Base-by-base conservation (phyloP, 2,888 invertebrate species). In the Papilio demoleus region DNA sequence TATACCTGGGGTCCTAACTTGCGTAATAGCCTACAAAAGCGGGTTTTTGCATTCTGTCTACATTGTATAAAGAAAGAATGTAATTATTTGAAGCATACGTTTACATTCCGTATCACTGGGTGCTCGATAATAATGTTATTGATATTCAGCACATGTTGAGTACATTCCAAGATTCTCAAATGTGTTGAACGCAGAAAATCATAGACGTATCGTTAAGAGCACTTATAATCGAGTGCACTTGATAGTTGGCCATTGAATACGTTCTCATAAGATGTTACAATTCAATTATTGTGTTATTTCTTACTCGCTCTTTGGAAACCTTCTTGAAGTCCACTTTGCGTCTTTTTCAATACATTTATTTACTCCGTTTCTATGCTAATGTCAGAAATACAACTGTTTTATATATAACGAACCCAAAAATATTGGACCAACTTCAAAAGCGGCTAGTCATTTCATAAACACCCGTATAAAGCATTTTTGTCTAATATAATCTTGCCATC, bases 141-240 rank as follows among this genome's bases (percentile, higher is more conserved):
- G n/a, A 27, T 53, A 53, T 47, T 12, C 22, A 27, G 17, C 27
- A 14, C 34, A 22, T 19, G 40, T 19, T 34, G 34, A 63, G 27
- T 36, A 4, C 6, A 34, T 34, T 47, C 34, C 36, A 17, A 47
- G 34, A 63, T 19, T 31, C 27, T 63, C 31, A 24, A 34, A 14
- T 47, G 6, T 24, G 50, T 50, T 62, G 47, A 45, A 63, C 9
- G 22, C 24, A 38, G 17, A 27, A 27, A 40, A 53, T 12, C 12
- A 17, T 22, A 64, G 17, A 58, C 31, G 12, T 31, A 31, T 73
- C 69, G 19, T 47, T 38, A 42, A 77, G 77, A 69, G 72, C 74
- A 70, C 79, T 76, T 71, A 67, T 70, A 70, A 73, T 73, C 62
- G 72, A 76, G 70, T 64, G 68, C 66, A 61, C 71, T 71, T 70